Evolutionary conservation across 37 sponge, comb jelly and placozoan species (phyloP).

Genomic region (Axinella damicornis): DNA sequence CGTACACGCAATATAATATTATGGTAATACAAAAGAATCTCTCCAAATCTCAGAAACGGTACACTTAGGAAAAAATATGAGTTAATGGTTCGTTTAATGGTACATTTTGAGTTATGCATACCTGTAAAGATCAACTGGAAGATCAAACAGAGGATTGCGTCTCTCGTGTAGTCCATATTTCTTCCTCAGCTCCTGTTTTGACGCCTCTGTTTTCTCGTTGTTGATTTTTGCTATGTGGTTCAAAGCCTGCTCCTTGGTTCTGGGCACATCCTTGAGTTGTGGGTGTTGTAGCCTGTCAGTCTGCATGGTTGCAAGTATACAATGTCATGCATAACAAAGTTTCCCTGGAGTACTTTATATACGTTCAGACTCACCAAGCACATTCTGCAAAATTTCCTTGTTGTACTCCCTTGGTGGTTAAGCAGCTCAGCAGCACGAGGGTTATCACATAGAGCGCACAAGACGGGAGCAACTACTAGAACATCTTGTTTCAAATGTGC

Average conservation of each 20-base stretch:
- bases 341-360: too few species aligned
- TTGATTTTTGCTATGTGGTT: too few species aligned
- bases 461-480: constrained; percentile 37
- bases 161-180: constrained; percentile 14
- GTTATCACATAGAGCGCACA: constrained; percentile 27
- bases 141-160: constrained; percentile 5
- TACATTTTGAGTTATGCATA: too few species aligned
- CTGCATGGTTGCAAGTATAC: not conserved
- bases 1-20: too few species aligned
- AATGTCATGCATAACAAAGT: not conserved
- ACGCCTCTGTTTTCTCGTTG: not conserved
- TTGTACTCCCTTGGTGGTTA: constrained; percentile 17
- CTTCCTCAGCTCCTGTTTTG: constrained; percentile 6
- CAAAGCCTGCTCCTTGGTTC: too few species aligned
- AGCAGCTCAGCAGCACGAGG: constrained; percentile 25
- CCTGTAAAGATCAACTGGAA: constrained; percentile 21
- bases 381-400: constrained; percentile 8
- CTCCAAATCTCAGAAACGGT: too few species aligned
- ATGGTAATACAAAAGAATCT: too few species aligned
- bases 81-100: too few species aligned
- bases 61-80: too few species aligned
- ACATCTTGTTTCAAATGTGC: constrained; percentile 29
- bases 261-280: not conserved
- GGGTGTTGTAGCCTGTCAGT: constrained; percentile 12
- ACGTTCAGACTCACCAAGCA: constrained; percentile 8